Percentiles rank a stretch among this genome's conserved stretches.
Evolutionary conservation across 2,797 vertebrate species (phyloP).

Genomic region (Amazonetta brasiliensis): DNA sequence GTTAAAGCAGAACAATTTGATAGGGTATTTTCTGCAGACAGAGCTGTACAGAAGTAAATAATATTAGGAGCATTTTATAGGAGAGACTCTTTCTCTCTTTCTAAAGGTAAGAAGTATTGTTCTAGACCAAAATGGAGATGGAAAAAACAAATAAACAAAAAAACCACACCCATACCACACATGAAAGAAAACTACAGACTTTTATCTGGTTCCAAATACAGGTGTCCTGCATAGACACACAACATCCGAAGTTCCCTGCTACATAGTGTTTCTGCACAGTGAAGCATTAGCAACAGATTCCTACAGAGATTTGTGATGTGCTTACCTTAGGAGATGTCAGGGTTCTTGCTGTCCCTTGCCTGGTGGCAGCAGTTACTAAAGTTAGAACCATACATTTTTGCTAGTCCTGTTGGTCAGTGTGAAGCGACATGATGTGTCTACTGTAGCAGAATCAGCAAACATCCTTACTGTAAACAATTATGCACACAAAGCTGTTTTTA

Average conservation of each 20-base stretch:
- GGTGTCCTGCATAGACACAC: neutral
- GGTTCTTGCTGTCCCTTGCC: neutral
- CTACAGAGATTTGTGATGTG: neutral
- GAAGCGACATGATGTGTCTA: neutral
- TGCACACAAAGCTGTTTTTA: neutral
- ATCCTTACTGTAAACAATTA: too few relatives aligned
- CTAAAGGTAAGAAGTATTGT: neutral
- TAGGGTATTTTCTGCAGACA: neutral
- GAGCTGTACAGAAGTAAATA: neutral
- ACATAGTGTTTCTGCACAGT: neutral
- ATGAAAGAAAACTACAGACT: accelerated
- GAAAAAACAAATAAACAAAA: neutral
- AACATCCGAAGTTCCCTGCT: too few relatives aligned
- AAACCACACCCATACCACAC: neutral
- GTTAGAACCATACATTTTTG: neutral
- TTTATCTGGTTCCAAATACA: neutral
- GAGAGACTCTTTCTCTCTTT: too few relatives aligned
- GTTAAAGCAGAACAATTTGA: neutral
- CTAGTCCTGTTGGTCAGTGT: neutral
- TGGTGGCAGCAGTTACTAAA: neutral
- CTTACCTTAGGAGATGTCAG: neutral
- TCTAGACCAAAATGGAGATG: neutral
- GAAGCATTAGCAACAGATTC: neutral
- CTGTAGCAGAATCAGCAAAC: too few relatives aligned
- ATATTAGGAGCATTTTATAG: neutral